Evolutionary conservation across 2,113 vertebrate species (phyloP), one percentile per base, ranked within the genome.

Genomic region (Ochotona princeps): DNA sequence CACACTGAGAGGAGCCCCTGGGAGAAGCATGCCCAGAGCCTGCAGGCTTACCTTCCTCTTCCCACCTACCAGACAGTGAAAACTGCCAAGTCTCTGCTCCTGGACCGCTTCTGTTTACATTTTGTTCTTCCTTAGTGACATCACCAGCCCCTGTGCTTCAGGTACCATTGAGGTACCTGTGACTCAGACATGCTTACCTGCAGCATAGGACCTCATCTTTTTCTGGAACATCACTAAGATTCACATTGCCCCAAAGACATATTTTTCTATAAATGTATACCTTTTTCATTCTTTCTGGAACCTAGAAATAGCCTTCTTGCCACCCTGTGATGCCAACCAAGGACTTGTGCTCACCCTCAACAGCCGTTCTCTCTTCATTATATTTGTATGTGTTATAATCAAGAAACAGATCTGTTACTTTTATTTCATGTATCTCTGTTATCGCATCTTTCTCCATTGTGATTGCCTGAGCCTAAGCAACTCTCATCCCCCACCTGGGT

Each of bases 171-270:
- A 1, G 28, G 26, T 79, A 3, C 65, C 51, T 63, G 15, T 23
- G 65, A 83, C 4, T 72, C 85, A 89, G n/a, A 82, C 61, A 18
- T 7, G 70, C 91, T 93, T 60, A 65, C n/a, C 65, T 94, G 67
- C 5, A 92, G 35, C 38, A 66, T 54, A 54, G 73, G 87, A 54
- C 75, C 65, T 18, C 28, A n/a, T 83, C 8, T 13, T 69, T 60
- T 90, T 90, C 51, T 84, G 21, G 11, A 87, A 35, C 70, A 21
- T 80, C 23, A 92, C 23, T 83, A 51, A 72, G 67, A n/a, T 15
- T 80, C 69, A 75, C 57, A 72, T 54, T 87, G 8, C 32, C 49
- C 49, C 44, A 75, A 61, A 92, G 20, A 74, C n/a, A 44, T 5
- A 1, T 87, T 85, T 82, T 18, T 54, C 35, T 78, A 14, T 66